Percentiles rank a stretch among this genome's conserved stretches.
These are phyloP conservation scores for Enteromius radiatus DNA, from an alignment of 2,797 vertebrate species.

Conservation along the genomic window DNA sequence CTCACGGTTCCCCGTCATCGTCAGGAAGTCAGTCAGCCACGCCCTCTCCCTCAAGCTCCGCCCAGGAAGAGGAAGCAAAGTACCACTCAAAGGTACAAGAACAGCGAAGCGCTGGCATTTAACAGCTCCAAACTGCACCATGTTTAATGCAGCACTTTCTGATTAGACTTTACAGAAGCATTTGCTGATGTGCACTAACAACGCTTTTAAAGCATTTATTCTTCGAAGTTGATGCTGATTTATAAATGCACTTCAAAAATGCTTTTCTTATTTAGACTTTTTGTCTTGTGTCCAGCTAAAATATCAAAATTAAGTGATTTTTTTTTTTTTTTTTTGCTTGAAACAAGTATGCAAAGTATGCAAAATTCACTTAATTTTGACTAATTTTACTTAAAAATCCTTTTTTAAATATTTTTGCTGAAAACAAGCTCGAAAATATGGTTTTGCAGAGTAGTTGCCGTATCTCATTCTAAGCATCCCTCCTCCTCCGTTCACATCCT, in stretches of 20 bases:
- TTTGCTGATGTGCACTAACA: neutral
- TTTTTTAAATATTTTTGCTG: no score
- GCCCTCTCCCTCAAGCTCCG: conserved; percentile 96
- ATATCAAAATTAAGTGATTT: no score
- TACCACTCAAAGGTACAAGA: conserved; percentile 90
- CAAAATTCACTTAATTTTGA: no score
- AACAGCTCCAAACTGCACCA: neutral
- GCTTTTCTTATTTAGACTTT: no score
- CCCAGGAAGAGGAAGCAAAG: conserved; percentile 98
- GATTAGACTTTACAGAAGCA: neutral
- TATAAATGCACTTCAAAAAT: neutral
- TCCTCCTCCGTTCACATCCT: no score
- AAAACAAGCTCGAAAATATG: no score
- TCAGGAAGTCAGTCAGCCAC: conserved; percentile 98
- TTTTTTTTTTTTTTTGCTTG: no score
- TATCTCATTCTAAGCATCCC: no score
- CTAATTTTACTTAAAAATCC: no score
- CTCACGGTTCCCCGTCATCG: conserved; percentile 94
- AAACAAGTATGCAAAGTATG: no score
- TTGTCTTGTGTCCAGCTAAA: no score
- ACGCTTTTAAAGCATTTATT: neutral
- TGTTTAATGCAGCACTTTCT: neutral
- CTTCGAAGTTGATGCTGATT: neutral
- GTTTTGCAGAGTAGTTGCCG: no score
- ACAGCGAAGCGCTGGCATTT: neutral